phyloP scores from a whole-genome alignment of 2,113 vertebrate species.

The Psophia crepitans region DNA sequence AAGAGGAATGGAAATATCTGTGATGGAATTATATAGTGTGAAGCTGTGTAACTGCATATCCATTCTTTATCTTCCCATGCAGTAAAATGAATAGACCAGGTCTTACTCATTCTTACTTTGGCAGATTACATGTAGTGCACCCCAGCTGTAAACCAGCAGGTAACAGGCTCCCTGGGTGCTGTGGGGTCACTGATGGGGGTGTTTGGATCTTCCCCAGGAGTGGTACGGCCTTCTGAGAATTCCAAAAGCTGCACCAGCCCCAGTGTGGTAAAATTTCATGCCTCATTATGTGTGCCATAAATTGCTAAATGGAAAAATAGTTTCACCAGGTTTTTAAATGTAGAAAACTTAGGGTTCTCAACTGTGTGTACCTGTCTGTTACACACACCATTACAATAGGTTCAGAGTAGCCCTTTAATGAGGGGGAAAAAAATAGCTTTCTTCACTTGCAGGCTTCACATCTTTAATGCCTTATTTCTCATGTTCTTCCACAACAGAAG shows the following conservation, averaged over 20 bases:
- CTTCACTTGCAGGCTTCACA: not conserved
- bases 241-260: not conserved
- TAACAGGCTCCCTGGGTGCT: fast-evolving
- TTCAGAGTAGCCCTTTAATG: not conserved
- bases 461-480: not conserved
- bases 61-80: not conserved
- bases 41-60: not conserved
- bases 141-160: not conserved
- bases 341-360: not conserved
- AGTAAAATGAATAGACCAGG: not conserved
- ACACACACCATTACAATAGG: not conserved
- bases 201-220: not conserved
- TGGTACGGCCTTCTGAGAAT: fast-evolving
- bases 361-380: not conserved
- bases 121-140: not conserved
- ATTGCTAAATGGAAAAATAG: not conserved
- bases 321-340: not conserved
- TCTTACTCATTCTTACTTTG: not conserved
- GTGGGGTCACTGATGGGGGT: not conserved
- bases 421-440: not conserved
- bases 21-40: not conserved
- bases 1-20: not conserved
- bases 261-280: not conserved
- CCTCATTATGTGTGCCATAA: not conserved
- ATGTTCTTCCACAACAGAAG: not conserved